These are phyloP conservation scores for Hydriomena furcata DNA, from an alignment of 2,888 invertebrate genomes.

Conservation along the genomic window DNA sequence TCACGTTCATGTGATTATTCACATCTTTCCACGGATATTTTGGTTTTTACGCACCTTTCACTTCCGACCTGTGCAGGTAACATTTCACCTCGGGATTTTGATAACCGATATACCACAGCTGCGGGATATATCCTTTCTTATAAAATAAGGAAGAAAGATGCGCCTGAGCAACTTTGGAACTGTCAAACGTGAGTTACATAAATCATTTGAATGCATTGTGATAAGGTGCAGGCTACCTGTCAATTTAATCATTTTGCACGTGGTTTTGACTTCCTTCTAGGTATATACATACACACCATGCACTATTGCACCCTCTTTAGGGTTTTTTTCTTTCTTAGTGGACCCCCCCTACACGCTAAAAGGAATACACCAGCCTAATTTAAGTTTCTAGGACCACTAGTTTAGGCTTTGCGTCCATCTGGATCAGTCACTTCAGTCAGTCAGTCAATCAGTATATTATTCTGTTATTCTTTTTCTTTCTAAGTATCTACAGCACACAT, in stretches of 20 bases:
- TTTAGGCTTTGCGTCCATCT: no score
- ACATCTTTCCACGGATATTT: slow-evolving; percentile 48
- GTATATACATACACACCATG: no score
- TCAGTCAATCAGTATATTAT: no score
- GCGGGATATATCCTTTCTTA: slow-evolving; percentile 20
- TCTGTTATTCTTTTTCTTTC: no score
- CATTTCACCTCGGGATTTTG: slow-evolving; percentile 50
- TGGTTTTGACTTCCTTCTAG: neutral
- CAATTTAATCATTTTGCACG: neutral
- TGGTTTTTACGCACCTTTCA: slow-evolving; percentile 71
- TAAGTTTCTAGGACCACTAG: no score
- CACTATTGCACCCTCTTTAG: no score
- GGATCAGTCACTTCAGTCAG: no score
- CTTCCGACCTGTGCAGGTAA: slow-evolving; percentile 74
- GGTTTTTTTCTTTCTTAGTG: no score
- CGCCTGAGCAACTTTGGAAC: neutral
- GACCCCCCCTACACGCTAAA: no score
- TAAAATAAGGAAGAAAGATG: slow-evolving; percentile 18
- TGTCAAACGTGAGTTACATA: slow-evolving; percentile 11
- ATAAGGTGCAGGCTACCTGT: neutral
- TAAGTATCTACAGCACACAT: no score
- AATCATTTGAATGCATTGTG: neutral
- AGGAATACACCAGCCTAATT: no score
- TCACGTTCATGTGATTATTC: slow-evolving; percentile 56
- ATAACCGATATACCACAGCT: slow-evolving; percentile 33